A percentile compares a stretch with the other conserved stretches of the same genome.
Evolutionary conservation across 2,888 invertebrate species (phyloP).

Genomic region (Choreutis nemorana): DNA sequence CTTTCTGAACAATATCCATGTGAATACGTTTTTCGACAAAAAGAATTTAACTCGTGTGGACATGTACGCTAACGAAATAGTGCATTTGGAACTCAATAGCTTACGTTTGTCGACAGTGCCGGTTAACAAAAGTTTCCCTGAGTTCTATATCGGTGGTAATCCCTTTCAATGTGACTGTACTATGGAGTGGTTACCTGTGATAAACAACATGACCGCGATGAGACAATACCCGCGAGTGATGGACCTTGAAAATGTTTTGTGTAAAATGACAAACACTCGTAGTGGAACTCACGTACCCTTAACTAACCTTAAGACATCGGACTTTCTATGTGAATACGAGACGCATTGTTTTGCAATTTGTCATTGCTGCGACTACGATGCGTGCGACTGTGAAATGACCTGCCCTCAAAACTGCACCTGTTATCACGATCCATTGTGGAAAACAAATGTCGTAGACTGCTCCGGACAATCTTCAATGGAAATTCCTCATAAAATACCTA

Average conservation of each 20-base stretch:
- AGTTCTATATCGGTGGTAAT: constrained; percentile 91
- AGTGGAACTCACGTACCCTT: constrained; percentile 82
- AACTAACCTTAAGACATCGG: constrained; percentile 78
- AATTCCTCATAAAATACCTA: constrained; percentile 87
- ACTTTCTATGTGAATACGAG: constrained; percentile 92
- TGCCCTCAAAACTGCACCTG: constrained; percentile 94
- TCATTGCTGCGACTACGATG: constrained; percentile 95
- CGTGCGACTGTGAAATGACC: constrained; percentile 96
- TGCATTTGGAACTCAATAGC: constrained; percentile 82
- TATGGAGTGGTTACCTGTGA: constrained; percentile 93
- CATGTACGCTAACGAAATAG: constrained; percentile 87
- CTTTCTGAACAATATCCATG: constrained; percentile 79
- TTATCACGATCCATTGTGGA: constrained; percentile 94
- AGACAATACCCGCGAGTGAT: constrained; percentile 87
- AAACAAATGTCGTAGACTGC: constrained; percentile 91
- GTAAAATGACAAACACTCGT: constrained; percentile 84
- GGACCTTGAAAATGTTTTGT: constrained; percentile 89
- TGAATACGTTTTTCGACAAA: constrained; percentile 88
- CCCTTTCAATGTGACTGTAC: constrained; percentile 95
- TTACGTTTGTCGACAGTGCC: constrained; percentile 79
- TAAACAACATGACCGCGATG: constrained; percentile 84
- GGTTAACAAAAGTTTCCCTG: constrained; percentile 77
- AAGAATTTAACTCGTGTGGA: constrained; percentile 85
- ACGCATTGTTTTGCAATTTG: constrained; percentile 94
- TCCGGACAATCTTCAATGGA: constrained; percentile 79